Evolutionary conservation across 2,113 vertebrate species (phyloP).

Genomic region (Plestiodon gilberti): DNA sequence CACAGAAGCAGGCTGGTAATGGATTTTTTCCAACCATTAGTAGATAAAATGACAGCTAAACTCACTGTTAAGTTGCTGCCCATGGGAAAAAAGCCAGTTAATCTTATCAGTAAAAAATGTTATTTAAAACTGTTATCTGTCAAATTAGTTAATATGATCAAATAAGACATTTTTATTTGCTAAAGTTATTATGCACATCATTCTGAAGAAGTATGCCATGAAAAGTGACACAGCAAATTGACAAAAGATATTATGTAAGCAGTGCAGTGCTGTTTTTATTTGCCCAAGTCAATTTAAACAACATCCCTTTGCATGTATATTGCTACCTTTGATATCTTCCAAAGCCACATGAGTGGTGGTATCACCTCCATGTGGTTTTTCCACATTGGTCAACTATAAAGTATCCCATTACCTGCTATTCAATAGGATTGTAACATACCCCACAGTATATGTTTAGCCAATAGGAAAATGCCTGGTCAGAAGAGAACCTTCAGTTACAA

Average conservation of each 20-base stretch:
- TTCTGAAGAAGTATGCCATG: not conserved
- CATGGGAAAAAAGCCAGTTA: not conserved
- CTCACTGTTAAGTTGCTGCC: not conserved
- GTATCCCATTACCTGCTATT: not conserved
- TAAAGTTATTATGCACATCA: not conserved
- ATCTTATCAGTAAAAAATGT: not conserved
- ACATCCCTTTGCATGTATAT: not conserved
- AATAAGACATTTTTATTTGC: conserved; percentile 4
- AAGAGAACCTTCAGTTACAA: not conserved
- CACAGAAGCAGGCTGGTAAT: not conserved
- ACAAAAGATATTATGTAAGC: not conserved
- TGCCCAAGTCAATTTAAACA: not conserved
- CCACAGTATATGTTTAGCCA: not conserved
- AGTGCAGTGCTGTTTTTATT: not conserved
- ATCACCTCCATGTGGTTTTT: not conserved
- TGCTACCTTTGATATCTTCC: not conserved
- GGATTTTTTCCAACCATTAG: not conserved
- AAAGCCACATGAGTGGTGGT: not conserved
- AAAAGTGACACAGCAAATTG: conserved; percentile 1
- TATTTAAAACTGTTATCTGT: conserved; percentile 5
- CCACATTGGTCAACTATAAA: not conserved
- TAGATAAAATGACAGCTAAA: not conserved
- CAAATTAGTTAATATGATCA: conserved; percentile 17
- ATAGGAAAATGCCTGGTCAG: not conserved
- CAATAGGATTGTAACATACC: not conserved